These are phyloP conservation scores for Pristionchus mayeri DNA, from an alignment of 2,888 invertebrate species.

Conservation along the genomic window DNA sequence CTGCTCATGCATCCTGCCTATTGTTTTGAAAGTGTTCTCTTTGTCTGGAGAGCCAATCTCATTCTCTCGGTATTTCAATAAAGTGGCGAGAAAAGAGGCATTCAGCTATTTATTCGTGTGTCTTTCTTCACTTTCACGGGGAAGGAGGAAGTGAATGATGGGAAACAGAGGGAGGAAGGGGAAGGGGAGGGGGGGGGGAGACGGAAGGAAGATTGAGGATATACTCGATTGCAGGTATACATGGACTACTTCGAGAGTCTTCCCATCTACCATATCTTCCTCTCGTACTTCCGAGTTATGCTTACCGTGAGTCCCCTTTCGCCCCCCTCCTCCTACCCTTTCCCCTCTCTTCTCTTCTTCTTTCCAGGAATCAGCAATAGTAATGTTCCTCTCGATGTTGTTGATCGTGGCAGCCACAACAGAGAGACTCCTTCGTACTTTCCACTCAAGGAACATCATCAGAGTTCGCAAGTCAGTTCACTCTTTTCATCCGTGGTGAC, in stretches of 20 bases:
- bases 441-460: slow-evolving; percentile 60
- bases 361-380: slow-evolving; percentile 51
- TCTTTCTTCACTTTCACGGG: background rate
- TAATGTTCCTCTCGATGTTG: slow-evolving; percentile 74
- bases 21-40: slow-evolving; percentile 2
- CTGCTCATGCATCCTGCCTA: background rate
- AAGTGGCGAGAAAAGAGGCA: slow-evolving; percentile 9
- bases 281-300: slow-evolving; percentile 67
- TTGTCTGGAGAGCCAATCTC: background rate
- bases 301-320: slow-evolving; percentile 55
- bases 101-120: slow-evolving; percentile 28
- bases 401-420: slow-evolving; percentile 74
- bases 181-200: background rate
- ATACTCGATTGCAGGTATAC: slow-evolving; percentile 62
- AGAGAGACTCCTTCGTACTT: slow-evolving; percentile 71
- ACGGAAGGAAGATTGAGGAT: background rate
- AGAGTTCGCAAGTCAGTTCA: slow-evolving; percentile 57
- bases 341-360: background rate
- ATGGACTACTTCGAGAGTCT: slow-evolving; percentile 71
- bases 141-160: background rate
- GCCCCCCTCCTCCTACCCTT: background rate
- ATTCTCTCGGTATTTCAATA: background rate
- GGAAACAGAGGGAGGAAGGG: background rate
- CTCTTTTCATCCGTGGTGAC: background rate
- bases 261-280: slow-evolving; percentile 70